These are phyloP conservation scores for Ethmia dodecea DNA, from an alignment of 2,888 invertebrate genomes.

Conservation along the genomic window DNA sequence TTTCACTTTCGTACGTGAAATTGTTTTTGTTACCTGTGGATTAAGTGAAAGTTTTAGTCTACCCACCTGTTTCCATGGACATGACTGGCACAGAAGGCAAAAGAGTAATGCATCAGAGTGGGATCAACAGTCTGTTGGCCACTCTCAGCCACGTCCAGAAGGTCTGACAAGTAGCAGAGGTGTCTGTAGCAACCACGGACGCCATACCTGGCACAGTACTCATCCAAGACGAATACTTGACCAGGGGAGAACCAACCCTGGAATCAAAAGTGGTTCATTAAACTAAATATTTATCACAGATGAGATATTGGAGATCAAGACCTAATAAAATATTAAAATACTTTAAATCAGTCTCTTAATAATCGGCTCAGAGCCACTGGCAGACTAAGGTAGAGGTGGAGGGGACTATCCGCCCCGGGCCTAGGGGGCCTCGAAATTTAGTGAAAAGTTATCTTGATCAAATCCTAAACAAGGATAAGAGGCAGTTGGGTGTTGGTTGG, in stretches of 20 bases:
- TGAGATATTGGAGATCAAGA: no score
- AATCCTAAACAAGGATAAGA: no score
- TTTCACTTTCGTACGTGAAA: no score
- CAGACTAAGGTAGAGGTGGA: no score
- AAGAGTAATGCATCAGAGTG: constrained; percentile 98
- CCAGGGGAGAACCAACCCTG: constrained; percentile 99
- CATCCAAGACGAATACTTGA: constrained; percentile 98
- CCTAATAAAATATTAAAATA: no score
- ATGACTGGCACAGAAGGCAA: constrained; percentile 99
- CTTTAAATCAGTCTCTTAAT: no score
- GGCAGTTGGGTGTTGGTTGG: no score
- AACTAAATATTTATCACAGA: no score
- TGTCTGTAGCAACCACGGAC: constrained; percentile 98
- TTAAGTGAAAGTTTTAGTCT: constrained; percentile 3
- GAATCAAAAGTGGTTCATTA: constrained; percentile 24
- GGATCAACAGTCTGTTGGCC: constrained; percentile 96
- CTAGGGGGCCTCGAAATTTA: no score
- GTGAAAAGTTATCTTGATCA: no score
- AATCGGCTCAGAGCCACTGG: no score
- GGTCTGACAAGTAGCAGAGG: constrained; percentile 95
- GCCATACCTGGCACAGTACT: constrained; percentile 98
- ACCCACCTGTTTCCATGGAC: constrained; percentile 98
- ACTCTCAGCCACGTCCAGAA: constrained; percentile 96
- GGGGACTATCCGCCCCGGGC: no score
- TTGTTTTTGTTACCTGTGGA: background rate